Evolutionary conservation across 2,888 invertebrate species (phyloP).

Genomic region (Lydus trimaculatus): DNA sequence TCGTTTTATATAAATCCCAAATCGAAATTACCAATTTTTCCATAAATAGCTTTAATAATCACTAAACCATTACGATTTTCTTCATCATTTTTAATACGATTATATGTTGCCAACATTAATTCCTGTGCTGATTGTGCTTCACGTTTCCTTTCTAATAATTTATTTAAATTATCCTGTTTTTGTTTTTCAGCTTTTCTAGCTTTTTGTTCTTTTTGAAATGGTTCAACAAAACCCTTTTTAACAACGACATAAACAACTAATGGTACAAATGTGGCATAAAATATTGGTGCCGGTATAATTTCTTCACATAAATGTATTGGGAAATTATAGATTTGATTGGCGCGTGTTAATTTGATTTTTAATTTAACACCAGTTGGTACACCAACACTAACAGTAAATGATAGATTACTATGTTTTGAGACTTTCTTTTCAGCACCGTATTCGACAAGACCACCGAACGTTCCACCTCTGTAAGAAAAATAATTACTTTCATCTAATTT

Average conservation of each 20-base stretch:
- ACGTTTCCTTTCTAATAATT: conserved; percentile 78
- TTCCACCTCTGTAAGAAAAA: conserved; percentile 72
- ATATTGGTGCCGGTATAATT: conserved; percentile 86
- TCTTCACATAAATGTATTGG: conserved; percentile 93
- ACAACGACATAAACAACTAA: conserved; percentile 80
- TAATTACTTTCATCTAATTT: too few species aligned
- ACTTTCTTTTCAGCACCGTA: conserved; percentile 94
- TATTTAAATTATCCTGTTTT: conserved; percentile 79
- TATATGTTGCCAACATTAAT: conserved; percentile 90
- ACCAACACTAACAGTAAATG: conserved; percentile 85
- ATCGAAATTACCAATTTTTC: conserved; percentile 65
- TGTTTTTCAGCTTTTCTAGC: conserved; percentile 82
- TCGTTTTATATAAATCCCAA: neutral
- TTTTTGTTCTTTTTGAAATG: conserved; percentile 79
- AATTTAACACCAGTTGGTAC: conserved; percentile 88
- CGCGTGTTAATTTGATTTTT: conserved; percentile 85
- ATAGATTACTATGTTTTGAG: conserved; percentile 86
- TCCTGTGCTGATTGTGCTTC: conserved; percentile 89
- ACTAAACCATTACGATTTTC: conserved; percentile 83
- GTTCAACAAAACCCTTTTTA: conserved; percentile 86
- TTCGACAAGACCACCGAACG: conserved; percentile 86
- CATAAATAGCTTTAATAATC: conserved; percentile 84
- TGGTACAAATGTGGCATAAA: conserved; percentile 93
- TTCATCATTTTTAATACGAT: conserved; percentile 83
- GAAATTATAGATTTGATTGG: conserved; percentile 86